Percentiles rank a stretch among this genome's conserved stretches.
phyloP scores from a whole-genome alignment of 2,888 invertebrate genomes.

The Slavum lentiscoides region DNA sequence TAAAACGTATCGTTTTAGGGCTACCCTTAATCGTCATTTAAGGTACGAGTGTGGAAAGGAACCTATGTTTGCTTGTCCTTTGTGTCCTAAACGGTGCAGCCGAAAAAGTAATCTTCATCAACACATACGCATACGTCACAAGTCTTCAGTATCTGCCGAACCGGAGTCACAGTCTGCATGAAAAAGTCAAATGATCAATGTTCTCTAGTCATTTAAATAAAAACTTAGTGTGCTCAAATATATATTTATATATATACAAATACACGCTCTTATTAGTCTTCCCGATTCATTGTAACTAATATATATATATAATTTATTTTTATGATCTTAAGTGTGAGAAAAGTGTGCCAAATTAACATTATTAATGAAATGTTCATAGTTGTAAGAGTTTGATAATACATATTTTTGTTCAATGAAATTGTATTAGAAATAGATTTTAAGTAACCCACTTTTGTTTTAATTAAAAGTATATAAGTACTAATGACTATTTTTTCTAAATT shows the following conservation, averaged over 20 bases:
- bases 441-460: slow-evolving; percentile 14
- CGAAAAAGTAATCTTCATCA: slow-evolving; percentile 55
- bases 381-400: slow-evolving; percentile 7
- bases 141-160: slow-evolving; percentile 37
- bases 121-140: slow-evolving; percentile 51
- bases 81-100: slow-evolving; percentile 55
- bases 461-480: not conserved
- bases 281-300: slow-evolving; percentile 21
- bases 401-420: slow-evolving; percentile 29
- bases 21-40: slow-evolving; percentile 65
- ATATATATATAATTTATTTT: slow-evolving; percentile 44
- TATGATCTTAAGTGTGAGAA: slow-evolving; percentile 25
- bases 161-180: slow-evolving; percentile 37
- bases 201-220: slow-evolving; percentile 39
- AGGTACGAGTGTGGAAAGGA: slow-evolving; percentile 64
- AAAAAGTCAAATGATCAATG: slow-evolving; percentile 8
- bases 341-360: slow-evolving; percentile 47
- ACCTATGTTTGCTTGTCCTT: slow-evolving; percentile 71
- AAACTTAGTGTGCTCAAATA: slow-evolving; percentile 35
- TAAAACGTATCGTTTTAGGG: slow-evolving; percentile 63
- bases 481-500: slow-evolving; percentile 12
- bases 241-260: slow-evolving; percentile 7
- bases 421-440: slow-evolving; percentile 14
- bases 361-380: slow-evolving; percentile 28
- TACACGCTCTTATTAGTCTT: slow-evolving; percentile 38